Evolutionary conservation across 1,140 invertebrate genomes (phyloP).

Genomic region (Zaprionus tsacasi): DNA sequence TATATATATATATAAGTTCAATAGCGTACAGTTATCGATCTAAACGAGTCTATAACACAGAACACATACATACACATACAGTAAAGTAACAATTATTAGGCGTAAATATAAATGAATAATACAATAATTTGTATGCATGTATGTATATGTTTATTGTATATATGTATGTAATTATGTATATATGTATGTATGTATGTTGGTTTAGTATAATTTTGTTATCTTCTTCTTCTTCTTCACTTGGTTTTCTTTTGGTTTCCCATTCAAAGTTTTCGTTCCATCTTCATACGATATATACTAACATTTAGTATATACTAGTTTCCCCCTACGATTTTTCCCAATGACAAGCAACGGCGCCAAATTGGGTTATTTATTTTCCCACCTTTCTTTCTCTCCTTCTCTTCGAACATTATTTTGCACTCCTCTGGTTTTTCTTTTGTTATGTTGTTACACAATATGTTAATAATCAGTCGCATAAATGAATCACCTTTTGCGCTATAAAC

Average conservation of each 20-base stretch:
- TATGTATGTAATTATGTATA: background rate
- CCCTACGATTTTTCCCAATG: constrained; percentile 18
- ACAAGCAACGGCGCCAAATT: constrained; percentile 34
- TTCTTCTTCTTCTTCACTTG: background rate
- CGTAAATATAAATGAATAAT: constrained; percentile 43
- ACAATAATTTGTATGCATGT: constrained; percentile 3
- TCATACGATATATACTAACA: constrained; percentile 8
- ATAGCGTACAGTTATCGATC: constrained; percentile 26
- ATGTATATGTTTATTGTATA: constrained; percentile 5
- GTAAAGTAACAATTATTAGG: constrained; percentile 54
- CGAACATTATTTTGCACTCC: background rate
- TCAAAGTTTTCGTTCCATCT: background rate
- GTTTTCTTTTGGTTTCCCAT: constrained; percentile 14
- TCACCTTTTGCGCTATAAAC: constrained; percentile 61
- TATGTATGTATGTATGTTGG: background rate
- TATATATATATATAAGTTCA: constrained; percentile 23
- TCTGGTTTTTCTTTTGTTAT: constrained; percentile 42
- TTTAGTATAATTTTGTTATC: constrained; percentile 8
- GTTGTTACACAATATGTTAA: constrained; percentile 69
- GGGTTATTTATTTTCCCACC: background rate
- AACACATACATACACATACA: constrained; percentile 38
- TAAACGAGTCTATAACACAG: constrained; percentile 41
- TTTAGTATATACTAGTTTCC: constrained; percentile 3
- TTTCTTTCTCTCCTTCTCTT: background rate
- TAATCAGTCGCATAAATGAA: constrained; percentile 83